phyloP scores from a whole-genome alignment of 35 echinoderm and acorn worm genomes.

The Lytechinus pictus region DNA sequence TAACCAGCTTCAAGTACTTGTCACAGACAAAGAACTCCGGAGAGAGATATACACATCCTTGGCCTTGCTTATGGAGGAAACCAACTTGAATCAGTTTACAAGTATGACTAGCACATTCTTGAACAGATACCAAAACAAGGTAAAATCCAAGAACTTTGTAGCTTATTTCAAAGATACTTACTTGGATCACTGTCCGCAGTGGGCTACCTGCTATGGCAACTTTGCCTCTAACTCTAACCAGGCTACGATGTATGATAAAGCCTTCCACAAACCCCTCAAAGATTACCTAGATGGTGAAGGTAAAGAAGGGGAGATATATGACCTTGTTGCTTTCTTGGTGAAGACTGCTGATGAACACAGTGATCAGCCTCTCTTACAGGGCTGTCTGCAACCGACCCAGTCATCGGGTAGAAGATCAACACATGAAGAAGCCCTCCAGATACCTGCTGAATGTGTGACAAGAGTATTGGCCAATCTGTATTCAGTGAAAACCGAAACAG shows the following conservation, averaged over 20 bases:
- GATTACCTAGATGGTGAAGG: not conserved
- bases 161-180: conserved; percentile 31
- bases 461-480: conserved; percentile 16
- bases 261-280: conserved; percentile 34
- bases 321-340: conserved; percentile 25
- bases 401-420: not conserved
- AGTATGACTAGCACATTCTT: conserved; percentile 38
- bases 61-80: conserved; percentile 34
- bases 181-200: conserved; percentile 6
- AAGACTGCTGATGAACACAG: not conserved
- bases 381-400: conserved; percentile 10
- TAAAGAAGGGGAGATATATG: not conserved
- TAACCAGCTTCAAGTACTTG: not conserved
- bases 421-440: conserved; percentile 34
- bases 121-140: conserved; percentile 22
- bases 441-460: not conserved
- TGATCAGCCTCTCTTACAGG: not conserved
- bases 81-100: not conserved
- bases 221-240: not conserved
- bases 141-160: not conserved
- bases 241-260: conserved; percentile 12
- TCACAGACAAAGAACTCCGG: conserved; percentile 24
- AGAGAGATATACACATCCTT: conserved; percentile 28
- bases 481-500: not conserved
- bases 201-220: conserved; percentile 49